phyloP scores from a whole-genome alignment of 2,888 invertebrate species.

The Tachina lurida region DNA sequence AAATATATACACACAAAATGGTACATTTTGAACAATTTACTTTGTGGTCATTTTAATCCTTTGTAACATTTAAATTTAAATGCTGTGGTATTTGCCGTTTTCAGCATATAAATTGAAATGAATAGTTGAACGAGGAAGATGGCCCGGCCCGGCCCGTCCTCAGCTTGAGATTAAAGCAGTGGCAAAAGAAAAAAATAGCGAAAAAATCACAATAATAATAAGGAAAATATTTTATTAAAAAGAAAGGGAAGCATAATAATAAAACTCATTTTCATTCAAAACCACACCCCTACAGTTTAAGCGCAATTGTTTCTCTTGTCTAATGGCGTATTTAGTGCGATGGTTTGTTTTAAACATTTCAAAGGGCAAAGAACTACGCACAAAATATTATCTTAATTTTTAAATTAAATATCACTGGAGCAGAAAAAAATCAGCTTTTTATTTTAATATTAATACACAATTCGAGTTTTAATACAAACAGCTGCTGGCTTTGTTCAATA shows the following conservation, averaged over 20 bases:
- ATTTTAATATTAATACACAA: no score
- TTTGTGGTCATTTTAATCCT: conserved; percentile 70
- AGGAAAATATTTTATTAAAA: conserved; percentile 35
- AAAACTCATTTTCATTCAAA: conserved; percentile 51
- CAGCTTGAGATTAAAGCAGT: not conserved
- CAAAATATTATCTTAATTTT: not conserved
- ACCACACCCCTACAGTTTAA: conserved; percentile 10
- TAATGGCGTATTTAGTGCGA: not conserved
- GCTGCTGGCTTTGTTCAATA: no score
- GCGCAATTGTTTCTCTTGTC: not conserved
- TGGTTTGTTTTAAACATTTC: not conserved
- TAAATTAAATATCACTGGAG: not conserved
- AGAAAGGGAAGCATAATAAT: conserved; percentile 32
- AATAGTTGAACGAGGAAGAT: conserved; percentile 24
- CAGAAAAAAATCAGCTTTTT: not conserved
- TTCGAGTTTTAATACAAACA: no score
- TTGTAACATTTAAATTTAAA: conserved; percentile 71
- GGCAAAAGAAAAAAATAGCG: not conserved
- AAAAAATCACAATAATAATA: not conserved
- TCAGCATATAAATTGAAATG: conserved; percentile 60
- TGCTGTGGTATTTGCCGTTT: conserved; percentile 67
- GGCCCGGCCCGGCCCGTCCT: not conserved
- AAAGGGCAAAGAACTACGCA: not conserved
- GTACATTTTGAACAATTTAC: conserved; percentile 68
- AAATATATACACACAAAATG: conserved; percentile 17